Conservation (phyloP, 2,888 invertebrate species). For the Chirona hameri region DNA sequence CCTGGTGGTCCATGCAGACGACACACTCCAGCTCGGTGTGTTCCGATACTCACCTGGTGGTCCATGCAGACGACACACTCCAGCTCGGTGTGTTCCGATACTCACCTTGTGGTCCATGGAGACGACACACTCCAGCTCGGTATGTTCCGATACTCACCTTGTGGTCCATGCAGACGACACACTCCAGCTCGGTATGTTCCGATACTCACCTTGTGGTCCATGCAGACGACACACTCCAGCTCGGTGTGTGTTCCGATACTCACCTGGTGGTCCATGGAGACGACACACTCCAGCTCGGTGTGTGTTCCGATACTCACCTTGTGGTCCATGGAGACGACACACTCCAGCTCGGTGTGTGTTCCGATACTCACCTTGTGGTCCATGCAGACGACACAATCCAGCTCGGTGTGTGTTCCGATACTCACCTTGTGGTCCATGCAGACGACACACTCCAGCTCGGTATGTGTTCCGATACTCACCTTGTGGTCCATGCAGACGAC, state of each 20-base stretch:
- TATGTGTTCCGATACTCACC: slow-evolving; percentile 51
- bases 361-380: slow-evolving; percentile 59
- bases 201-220: slow-evolving; percentile 64
- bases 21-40: slow-evolving; percentile 65
- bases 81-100: slow-evolving; percentile 46
- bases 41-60: slow-evolving; percentile 54
- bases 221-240: slow-evolving; percentile 77
- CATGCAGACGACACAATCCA: slow-evolving; percentile 82
- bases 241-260: slow-evolving; percentile 45
- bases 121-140: slow-evolving; percentile 70
- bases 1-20: slow-evolving; percentile 71
- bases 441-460: slow-evolving; percentile 70
- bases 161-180: slow-evolving; percentile 77
- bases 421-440: slow-evolving; percentile 71
- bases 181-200: slow-evolving; percentile 57
- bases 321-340: slow-evolving; percentile 77
- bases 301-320: slow-evolving; percentile 52
- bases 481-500: slow-evolving; percentile 74
- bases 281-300: slow-evolving; percentile 67
- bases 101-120: slow-evolving; percentile 71
- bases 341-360: slow-evolving; percentile 57
- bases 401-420: slow-evolving; percentile 44
- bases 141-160: slow-evolving; percentile 52
- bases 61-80: slow-evolving; percentile 87
- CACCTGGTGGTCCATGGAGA: slow-evolving; percentile 73